A percentile compares a stretch with the other conserved stretches of the same genome.
These are phyloP conservation scores for Lordiphosa stackelbergi DNA, from an alignment of 1,140 invertebrate species.

Conservation along the genomic window DNA sequence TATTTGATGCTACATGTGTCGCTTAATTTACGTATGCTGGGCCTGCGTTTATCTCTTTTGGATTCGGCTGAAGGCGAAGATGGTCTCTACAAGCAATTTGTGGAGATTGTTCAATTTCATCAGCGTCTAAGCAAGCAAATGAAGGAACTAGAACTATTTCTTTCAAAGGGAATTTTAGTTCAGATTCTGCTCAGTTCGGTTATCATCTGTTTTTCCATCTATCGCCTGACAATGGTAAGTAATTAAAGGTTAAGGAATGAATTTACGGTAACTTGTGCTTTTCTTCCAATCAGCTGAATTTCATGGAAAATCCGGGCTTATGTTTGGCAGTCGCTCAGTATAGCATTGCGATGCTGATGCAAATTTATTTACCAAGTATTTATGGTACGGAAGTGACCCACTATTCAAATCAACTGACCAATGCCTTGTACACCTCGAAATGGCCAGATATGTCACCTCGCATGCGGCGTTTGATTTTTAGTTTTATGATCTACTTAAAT, in stretches of 20 bases:
- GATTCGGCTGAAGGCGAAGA: neutral
- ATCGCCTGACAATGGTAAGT: slow-evolving; percentile 51
- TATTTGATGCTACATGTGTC: slow-evolving; percentile 58
- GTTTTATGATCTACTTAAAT: slow-evolving; percentile 55
- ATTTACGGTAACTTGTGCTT: neutral
- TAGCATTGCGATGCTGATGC: slow-evolving; percentile 38
- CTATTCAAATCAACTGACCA: slow-evolving; percentile 27
- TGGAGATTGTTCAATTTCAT: slow-evolving; percentile 31
- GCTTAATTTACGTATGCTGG: slow-evolving; percentile 40
- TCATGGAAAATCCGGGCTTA: slow-evolving; percentile 17
- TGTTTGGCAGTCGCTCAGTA: slow-evolving; percentile 47
- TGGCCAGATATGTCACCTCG: slow-evolving; percentile 40
- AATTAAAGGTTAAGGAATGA: neutral
- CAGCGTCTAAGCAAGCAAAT: slow-evolving; percentile 24
- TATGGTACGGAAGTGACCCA: slow-evolving; percentile 55
- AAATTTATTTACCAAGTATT: slow-evolving; percentile 56
- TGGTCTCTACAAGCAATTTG: slow-evolving; percentile 10
- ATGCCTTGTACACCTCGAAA: slow-evolving; percentile 31
- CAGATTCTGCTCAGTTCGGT: slow-evolving; percentile 57
- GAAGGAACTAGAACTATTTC: slow-evolving; percentile 20
- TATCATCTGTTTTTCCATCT: slow-evolving; percentile 51
- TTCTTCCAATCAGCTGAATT: slow-evolving; percentile 14
- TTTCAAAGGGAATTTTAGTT: slow-evolving; percentile 44
- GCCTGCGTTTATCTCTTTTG: slow-evolving; percentile 32
- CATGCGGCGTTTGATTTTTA: slow-evolving; percentile 38